phyloP scores from a whole-genome alignment of 1,140 invertebrate genomes.

The Drosophila erecta region DNA sequence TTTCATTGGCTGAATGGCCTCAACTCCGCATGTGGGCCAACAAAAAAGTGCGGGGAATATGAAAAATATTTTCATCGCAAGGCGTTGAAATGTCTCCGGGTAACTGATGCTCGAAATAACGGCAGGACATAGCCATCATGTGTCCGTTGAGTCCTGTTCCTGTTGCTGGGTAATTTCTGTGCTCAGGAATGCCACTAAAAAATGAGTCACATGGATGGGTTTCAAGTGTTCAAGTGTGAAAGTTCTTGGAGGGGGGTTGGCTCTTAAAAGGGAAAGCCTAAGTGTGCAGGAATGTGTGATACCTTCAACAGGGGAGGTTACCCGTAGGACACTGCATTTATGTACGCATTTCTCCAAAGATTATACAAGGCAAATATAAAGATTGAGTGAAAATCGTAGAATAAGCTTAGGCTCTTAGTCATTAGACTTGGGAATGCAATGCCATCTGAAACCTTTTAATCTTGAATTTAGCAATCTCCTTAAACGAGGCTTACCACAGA shows the following conservation, averaged over 20 bases:
- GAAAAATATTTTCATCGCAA: constrained; percentile 62
- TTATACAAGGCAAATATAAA: too few species aligned
- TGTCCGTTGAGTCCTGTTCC: constrained; percentile 14
- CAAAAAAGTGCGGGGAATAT: constrained; percentile 31
- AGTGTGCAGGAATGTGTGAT: not conserved
- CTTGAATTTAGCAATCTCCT: too few species aligned
- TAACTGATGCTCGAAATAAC: constrained; percentile 56
- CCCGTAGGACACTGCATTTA: too few species aligned
- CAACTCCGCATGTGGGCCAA: constrained; percentile 50
- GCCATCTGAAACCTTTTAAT: not conserved
- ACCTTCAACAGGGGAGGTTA: too few species aligned
- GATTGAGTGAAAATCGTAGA: too few species aligned
- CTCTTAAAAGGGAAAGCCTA: constrained; percentile 2
- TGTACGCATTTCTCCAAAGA: too few species aligned
- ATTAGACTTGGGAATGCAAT: too few species aligned
- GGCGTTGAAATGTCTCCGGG: constrained; percentile 65
- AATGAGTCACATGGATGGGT: constrained; percentile 49
- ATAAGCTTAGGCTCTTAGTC: not conserved
- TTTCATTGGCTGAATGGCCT: constrained; percentile 66
- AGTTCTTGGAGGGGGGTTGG: constrained; percentile 1
- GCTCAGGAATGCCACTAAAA: constrained; percentile 35
- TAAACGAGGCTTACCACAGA: not conserved
- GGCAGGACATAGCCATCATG: constrained; percentile 37
- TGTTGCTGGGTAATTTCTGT: constrained; percentile 31
- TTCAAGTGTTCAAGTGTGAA: constrained; percentile 60